Evolutionary conservation across 2,113 vertebrate species (phyloP), one percentile per base, ranked within the genome.

Genomic region (Takifugu bimaculatus): DNA sequence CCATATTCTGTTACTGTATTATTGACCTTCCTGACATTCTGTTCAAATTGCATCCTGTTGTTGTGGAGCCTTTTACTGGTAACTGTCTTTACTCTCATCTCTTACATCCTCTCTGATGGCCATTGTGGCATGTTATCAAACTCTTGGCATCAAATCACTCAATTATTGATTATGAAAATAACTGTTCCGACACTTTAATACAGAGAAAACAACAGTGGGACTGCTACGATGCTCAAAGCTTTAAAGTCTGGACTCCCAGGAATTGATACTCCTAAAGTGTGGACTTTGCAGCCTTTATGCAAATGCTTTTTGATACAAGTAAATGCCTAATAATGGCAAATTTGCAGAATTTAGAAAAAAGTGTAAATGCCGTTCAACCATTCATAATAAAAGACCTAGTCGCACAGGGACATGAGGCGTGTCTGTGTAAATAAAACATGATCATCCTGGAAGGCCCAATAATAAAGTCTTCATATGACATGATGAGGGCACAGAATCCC

Each of bases 11-110:
- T 85, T 83, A 76, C 83, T 70, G 72, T 60, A 79, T 63, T 84
- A 85, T 80, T 87, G 80, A 83, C 76, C 83, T 83, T 82, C 78
- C 82, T 80, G 65, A 70, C 78, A 71, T 73, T 72, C 54, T 83
- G 69, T 82, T 66, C 62, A 78, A 78, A 81, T 84, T 78, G 73
- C 78, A 84, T 83, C 81, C 77, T 83, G 80, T 76, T 82, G 60
- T 81, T 35, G 4, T 29, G 50, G 63, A 63, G 55, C 51, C 80
- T 61, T 72, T 74, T 61, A 60, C 26, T 14, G 50, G 53, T 64
- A 72, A 77, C 74, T 57, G 53, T 72, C 79, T 82, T 81, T 53
- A 60, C 65, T 78, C 73, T 70, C 72, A 81, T 54, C 57, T 28
- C 67, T 50, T 60, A 49, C 72, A 74, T 76, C 68, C 57, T 72